Conservation (phyloP, 2,888 invertebrate species). For the Drosophila anomalata region DNA sequence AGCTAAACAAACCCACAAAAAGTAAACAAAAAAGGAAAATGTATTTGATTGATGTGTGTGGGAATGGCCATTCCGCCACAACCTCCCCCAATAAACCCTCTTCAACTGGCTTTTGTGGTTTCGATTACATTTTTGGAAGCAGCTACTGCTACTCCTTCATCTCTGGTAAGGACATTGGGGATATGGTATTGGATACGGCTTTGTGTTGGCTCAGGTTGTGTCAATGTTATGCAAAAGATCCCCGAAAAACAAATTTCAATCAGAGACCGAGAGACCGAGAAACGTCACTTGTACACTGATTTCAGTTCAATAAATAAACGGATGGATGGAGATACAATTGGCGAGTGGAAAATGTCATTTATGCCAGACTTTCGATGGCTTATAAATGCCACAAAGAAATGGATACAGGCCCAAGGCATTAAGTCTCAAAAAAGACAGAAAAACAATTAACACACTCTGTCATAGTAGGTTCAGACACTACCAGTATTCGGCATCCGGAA, state of each 20-base stretch:
- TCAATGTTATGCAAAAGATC: conserved; percentile 50
- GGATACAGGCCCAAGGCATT: conserved; percentile 6
- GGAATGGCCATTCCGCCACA: neutral
- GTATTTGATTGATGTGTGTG: conserved; percentile 66
- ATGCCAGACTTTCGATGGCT: conserved; percentile 18
- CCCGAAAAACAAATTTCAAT: conserved; percentile 39
- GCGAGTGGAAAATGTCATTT: conserved; percentile 39
- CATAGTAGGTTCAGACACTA: conserved; percentile 16
- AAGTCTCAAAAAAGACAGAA: conserved; percentile 18
- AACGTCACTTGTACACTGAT: conserved; percentile 36
- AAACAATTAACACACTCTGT: conserved; percentile 50
- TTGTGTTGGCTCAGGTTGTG: conserved; percentile 43
- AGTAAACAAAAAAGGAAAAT: conserved; percentile 65
- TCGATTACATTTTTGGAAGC: conserved; percentile 49
- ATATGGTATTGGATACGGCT: conserved; percentile 36
- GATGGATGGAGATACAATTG: conserved; percentile 36
- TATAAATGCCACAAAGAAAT: conserved; percentile 44
- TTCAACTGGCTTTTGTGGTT: conserved; percentile 52
- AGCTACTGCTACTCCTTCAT: neutral
- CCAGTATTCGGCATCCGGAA: conserved; percentile 37
- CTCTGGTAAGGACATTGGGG: conserved; percentile 47
- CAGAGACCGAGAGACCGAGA: conserved; percentile 12
- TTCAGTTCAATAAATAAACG: conserved; percentile 31
- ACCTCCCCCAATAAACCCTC: conserved; percentile 14
- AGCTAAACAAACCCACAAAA: conserved; percentile 38